Conservation (phyloP, 1,140 invertebrate genomes). For the Drosophila persimilis region DNA sequence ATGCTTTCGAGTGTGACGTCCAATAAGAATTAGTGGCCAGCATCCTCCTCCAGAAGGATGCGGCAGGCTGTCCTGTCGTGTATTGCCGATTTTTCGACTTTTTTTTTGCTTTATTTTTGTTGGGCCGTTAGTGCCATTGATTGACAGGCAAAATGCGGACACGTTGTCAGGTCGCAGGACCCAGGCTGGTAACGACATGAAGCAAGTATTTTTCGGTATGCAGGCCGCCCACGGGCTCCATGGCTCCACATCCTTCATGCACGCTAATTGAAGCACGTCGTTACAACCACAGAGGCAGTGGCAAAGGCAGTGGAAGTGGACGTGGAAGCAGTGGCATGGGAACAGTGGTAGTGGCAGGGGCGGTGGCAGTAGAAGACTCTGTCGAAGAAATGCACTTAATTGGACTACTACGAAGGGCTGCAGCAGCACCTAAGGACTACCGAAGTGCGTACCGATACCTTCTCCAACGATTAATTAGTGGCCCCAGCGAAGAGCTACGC, state of each 20-base stretch:
- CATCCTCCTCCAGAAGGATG: slow-evolving; percentile 21
- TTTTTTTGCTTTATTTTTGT: not conserved
- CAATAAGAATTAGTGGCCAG: slow-evolving; percentile 68
- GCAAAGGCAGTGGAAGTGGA: not conserved
- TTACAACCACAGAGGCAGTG: slow-evolving; percentile 12
- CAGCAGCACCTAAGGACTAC: not conserved
- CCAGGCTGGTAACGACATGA: slow-evolving; percentile 29
- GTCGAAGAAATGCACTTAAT: slow-evolving; percentile 74
- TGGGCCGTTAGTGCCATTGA: slow-evolving; percentile 53
- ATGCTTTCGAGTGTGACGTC: slow-evolving; percentile 62
- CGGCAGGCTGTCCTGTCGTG: slow-evolving; percentile 3
- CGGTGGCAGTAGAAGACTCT: slow-evolving; percentile 9
- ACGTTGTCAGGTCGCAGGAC: slow-evolving; percentile 40
- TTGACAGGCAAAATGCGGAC: slow-evolving; percentile 69
- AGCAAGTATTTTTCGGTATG: slow-evolving; percentile 41
- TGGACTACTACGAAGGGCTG: slow-evolving; percentile 43
- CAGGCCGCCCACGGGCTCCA: not conserved
- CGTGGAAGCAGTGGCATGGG: not conserved
- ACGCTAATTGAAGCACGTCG: slow-evolving; percentile 77
- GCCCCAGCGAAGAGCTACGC: slow-evolving; percentile 7
- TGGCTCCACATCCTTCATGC: slow-evolving; percentile 19
- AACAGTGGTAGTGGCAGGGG: slow-evolving; percentile 14
- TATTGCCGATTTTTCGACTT: slow-evolving; percentile 18
- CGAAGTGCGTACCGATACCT: slow-evolving; percentile 42
- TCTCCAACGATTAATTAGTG: slow-evolving; percentile 67